These are phyloP conservation scores for Helicoverpa assulta DNA, from an alignment of 2,888 invertebrate genomes.

Conservation along the genomic window DNA sequence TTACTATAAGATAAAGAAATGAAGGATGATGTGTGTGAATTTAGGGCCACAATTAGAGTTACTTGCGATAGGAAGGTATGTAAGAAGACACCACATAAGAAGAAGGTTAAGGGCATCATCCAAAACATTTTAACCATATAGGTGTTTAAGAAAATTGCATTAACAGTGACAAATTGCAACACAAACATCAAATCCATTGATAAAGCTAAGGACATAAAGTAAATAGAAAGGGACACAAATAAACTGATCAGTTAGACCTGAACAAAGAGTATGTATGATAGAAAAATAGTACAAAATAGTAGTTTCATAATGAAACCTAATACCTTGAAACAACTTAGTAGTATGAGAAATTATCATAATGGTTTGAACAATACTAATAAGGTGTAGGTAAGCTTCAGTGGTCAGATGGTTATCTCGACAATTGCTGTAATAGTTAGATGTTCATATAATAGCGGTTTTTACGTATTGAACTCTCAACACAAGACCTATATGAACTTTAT, in stretches of 20 bases:
- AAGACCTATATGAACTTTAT: conserved; percentile 9
- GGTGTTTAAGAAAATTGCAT: not conserved
- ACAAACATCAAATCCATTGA: not conserved
- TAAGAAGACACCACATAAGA: no score
- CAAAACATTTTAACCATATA: no score
- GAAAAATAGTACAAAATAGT: not conserved
- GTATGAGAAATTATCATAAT: no score
- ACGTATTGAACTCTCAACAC: not conserved
- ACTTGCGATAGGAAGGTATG: no score
- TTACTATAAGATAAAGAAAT: no score
- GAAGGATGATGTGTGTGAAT: no score
- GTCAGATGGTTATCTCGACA: not conserved
- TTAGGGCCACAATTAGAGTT: no score
- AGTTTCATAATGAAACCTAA: no score
- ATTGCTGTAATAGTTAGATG: not conserved
- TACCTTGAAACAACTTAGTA: no score
- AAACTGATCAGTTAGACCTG: not conserved
- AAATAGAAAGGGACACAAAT: not conserved
- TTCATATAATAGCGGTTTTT: not conserved
- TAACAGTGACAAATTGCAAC: not conserved
- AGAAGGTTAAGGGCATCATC: no score
- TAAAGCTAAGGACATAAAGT: not conserved
- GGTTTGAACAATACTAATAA: no score
- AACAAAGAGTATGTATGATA: not conserved
- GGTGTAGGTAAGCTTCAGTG: not conserved